A percentile compares a stretch with the other conserved stretches of the same genome.
These are phyloP conservation scores for Cebus imitator DNA, from an alignment of 2,113 vertebrate species.

Conservation along the genomic window DNA sequence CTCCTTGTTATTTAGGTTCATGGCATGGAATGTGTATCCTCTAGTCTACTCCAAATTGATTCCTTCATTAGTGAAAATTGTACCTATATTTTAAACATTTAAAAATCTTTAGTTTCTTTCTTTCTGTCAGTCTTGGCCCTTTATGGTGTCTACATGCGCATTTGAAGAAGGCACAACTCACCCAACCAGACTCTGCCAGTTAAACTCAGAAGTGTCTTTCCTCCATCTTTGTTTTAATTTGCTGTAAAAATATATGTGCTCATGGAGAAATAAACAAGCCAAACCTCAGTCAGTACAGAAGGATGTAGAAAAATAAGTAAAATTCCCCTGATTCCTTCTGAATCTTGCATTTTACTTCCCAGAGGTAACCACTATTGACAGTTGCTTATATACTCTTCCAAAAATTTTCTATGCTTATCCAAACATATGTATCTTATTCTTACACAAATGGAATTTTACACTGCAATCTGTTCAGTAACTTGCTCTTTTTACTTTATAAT, in stretches of 20 bases:
- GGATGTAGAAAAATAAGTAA: background rate
- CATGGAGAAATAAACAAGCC: background rate
- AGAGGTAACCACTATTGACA: background rate
- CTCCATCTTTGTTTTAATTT: background rate
- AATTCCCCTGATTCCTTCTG: background rate
- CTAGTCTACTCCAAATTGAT: too few species aligned
- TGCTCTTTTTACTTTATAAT: constrained; percentile 8
- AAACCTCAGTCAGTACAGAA: background rate
- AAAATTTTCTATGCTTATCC: background rate
- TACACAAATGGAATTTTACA: background rate
- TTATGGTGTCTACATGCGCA: background rate
- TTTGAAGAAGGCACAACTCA: background rate
- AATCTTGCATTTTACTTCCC: background rate
- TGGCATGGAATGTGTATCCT: too few species aligned
- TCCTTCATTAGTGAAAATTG: background rate
- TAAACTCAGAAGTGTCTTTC: background rate
- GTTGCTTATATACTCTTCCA: background rate
- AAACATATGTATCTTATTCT: background rate
- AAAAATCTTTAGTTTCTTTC: background rate
- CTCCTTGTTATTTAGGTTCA: background rate
- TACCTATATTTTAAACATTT: background rate
- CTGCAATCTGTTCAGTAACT: background rate
- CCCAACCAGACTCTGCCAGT: background rate
- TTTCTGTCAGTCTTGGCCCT: background rate
- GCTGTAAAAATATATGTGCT: background rate